These are phyloP conservation scores for Oscheius sp. DNA, from an alignment of 2,888 invertebrate species.

Conservation along the genomic window DNA sequence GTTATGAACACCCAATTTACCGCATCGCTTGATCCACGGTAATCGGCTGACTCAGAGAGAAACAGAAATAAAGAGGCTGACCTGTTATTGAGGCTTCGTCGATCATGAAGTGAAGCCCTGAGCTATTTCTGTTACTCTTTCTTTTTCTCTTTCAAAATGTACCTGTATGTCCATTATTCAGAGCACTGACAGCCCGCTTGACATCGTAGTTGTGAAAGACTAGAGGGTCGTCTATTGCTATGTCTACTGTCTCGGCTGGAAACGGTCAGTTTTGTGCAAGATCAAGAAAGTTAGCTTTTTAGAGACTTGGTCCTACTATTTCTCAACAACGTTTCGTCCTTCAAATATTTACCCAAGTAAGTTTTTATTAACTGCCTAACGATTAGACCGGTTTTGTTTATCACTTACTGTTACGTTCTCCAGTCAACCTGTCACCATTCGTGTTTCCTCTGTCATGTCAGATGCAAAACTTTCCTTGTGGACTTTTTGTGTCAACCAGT, in stretches of 20 bases:
- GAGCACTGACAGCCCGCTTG: background rate
- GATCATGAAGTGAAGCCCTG: conserved; percentile 9
- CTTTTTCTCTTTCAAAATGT: conserved; percentile 10
- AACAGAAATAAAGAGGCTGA: background rate
- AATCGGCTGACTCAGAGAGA: no score
- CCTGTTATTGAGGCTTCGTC: conserved; percentile 12
- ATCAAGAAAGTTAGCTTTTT: background rate
- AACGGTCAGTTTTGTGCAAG: background rate
- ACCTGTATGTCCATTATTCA: conserved; percentile 40
- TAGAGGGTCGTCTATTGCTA: background rate
- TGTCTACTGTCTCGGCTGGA: background rate
- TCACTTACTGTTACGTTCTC: no score
- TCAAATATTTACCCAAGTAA: no score
- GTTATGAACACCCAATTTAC: no score
- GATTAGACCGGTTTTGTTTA: no score
- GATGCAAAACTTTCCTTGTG: no score
- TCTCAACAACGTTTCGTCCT: no score
- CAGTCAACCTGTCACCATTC: no score
- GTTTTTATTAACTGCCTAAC: no score
- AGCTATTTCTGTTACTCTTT: background rate
- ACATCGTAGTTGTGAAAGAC: conserved; percentile 1
- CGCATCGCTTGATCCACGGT: no score
- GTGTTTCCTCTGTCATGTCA: no score
- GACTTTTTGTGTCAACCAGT: no score
- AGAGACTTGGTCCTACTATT: background rate